Percentiles rank a stretch among this genome's conserved stretches.
Conservation (phyloP, 2,113 vertebrate species). For the Sorex fumeus region DNA sequence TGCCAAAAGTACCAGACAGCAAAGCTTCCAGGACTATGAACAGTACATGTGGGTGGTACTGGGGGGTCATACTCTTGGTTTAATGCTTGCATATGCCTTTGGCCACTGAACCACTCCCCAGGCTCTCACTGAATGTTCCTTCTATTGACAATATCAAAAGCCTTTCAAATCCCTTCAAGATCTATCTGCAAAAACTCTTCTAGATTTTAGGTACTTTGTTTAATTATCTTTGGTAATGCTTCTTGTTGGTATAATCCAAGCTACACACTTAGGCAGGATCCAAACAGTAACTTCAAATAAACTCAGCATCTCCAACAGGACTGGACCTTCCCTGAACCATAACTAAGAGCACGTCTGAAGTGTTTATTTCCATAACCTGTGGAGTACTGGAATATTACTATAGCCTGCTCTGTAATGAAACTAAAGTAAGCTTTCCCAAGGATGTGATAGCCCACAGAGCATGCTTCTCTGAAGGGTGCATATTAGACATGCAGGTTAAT, state of each 20-base stretch:
- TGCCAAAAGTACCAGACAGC: too few relatives aligned
- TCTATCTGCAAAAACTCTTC: neutral
- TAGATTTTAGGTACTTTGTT: constrained; percentile 16
- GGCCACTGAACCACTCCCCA: too few relatives aligned
- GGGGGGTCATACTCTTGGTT: too few relatives aligned
- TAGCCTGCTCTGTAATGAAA: constrained; percentile 5
- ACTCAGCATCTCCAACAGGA: neutral
- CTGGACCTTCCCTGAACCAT: neutral
- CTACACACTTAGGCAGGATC: neutral
- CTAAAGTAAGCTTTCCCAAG: neutral
- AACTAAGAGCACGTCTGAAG: neutral
- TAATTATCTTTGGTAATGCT: constrained; percentile 45
- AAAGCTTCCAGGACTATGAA: too few relatives aligned
- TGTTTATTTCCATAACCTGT: neutral
- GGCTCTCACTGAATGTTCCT: constrained; percentile 10
- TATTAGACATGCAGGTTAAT: neutral
- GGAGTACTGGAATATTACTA: neutral
- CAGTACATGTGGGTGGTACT: too few relatives aligned
- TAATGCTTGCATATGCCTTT: too few relatives aligned
- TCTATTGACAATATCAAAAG: constrained; percentile 25
- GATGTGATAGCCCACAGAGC: neutral
- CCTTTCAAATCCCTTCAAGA: constrained; percentile 28
- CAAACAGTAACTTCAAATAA: neutral
- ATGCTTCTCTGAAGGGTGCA: too few relatives aligned
- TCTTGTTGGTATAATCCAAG: neutral